Percentiles rank a stretch among this genome's conserved stretches.
These are phyloP conservation scores for Cassiopea xamachana DNA, from an alignment of 30 jellyfish, hydroid and myxozoan species.

Conservation along the genomic window DNA sequence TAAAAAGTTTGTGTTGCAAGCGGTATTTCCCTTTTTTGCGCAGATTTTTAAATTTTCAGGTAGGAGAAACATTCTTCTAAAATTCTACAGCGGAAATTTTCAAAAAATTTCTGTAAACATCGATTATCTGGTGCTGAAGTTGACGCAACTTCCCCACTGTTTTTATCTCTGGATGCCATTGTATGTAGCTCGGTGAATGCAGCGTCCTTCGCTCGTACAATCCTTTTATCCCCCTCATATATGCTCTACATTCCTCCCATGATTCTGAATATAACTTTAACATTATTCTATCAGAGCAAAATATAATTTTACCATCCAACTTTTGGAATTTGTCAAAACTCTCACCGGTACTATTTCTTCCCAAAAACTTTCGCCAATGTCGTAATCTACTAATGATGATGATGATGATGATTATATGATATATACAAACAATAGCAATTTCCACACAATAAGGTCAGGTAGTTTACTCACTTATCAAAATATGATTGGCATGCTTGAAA, in stretches of 20 bases:
- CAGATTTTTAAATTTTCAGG: background rate
- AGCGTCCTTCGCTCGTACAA: background rate
- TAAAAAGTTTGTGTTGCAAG: background rate
- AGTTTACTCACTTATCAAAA: background rate
- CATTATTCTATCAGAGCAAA: background rate
- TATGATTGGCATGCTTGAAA: background rate
- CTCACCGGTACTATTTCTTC: too few species aligned
- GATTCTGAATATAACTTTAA: background rate
- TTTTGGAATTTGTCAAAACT: background rate
- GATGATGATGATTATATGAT: slow-evolving; percentile 17
- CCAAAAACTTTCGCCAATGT: too few species aligned
- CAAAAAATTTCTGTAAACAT: background rate
- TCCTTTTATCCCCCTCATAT: background rate
- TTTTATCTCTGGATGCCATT: background rate
- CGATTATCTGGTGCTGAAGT: background rate
- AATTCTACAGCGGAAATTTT: background rate
- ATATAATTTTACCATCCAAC: background rate
- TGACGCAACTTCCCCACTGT: background rate
- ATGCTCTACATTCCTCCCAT: background rate
- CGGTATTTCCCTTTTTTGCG: background rate
- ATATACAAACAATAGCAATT: background rate
- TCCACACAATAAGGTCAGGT: background rate
- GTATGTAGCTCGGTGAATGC: background rate
- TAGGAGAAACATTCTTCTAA: background rate
- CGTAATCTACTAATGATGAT: background rate